Conservation (phyloP, 2,888 invertebrate species). For the Chamaedrilus cognettii region DNA sequence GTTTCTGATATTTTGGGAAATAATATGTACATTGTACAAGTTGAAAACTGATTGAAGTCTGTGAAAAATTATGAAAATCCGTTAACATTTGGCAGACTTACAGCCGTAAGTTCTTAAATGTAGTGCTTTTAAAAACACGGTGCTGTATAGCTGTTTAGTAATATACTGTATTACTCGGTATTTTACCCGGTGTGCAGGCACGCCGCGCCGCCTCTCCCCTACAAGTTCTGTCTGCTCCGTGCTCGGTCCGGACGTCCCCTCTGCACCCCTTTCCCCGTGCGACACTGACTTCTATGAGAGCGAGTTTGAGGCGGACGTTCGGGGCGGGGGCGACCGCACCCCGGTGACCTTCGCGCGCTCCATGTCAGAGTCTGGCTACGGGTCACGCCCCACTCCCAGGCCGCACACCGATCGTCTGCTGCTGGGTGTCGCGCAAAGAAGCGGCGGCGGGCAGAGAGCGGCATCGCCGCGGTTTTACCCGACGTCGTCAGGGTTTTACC, state of each 20-base stretch:
- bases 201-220: slow-evolving; percentile 38
- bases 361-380: background rate
- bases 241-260: slow-evolving; percentile 39
- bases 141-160: too few species aligned
- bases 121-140: too few species aligned
- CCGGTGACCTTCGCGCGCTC: background rate
- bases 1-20: too few species aligned
- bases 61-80: too few species aligned
- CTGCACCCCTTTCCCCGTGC: slow-evolving; percentile 38
- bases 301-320: slow-evolving; percentile 15
- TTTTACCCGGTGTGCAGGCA: slow-evolving; percentile 26
- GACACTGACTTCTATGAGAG: slow-evolving; percentile 27
- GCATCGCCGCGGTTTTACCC: too few species aligned
- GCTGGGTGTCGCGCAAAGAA: background rate
- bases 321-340: background rate
- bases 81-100: too few species aligned
- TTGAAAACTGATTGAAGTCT: too few species aligned
- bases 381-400: background rate
- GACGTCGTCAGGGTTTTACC: too few species aligned
- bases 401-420: background rate
- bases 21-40: too few species aligned
- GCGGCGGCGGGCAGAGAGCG: background rate
- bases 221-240: slow-evolving; percentile 37
- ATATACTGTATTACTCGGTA: too few species aligned
- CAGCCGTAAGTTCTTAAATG: too few species aligned